Percentiles rank a stretch among this genome's conserved stretches.
Conservation (phyloP, 2,888 invertebrate species). For the Melitaea athalia region DNA sequence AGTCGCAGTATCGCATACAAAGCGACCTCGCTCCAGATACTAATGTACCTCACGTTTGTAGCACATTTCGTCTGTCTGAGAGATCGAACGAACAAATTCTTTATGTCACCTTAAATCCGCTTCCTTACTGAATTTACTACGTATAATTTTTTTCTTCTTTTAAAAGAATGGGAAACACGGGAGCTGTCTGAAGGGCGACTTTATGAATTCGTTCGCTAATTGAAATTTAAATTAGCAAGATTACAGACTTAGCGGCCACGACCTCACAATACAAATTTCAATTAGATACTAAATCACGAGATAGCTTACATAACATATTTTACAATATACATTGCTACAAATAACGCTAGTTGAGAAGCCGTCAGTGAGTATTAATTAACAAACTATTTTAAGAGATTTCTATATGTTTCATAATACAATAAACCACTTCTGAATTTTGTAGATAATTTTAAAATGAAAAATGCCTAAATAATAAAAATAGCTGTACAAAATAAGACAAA, state of each 20-base stretch:
- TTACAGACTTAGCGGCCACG: neutral
- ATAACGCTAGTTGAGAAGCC: too few relatives aligned
- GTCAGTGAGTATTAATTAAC: too few relatives aligned
- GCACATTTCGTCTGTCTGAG: neutral
- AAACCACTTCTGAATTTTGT: too few relatives aligned
- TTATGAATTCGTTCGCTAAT: neutral
- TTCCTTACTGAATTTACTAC: neutral
- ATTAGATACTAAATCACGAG: neutral
- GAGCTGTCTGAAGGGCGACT: neutral
- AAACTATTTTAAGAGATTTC: too few relatives aligned
- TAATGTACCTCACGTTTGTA: conserved; percentile 2
- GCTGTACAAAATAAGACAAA: too few relatives aligned
- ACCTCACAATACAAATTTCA: neutral
- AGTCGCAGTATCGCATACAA: neutral
- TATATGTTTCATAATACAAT: too few relatives aligned
- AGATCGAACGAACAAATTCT: conserved; percentile 4
- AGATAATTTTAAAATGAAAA: too few relatives aligned
- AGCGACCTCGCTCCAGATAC: neutral
- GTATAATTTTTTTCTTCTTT: too few relatives aligned
- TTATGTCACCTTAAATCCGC: conserved; percentile 4
- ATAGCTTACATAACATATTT: too few relatives aligned
- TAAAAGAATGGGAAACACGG: too few relatives aligned
- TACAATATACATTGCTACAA: too few relatives aligned
- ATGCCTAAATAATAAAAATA: too few relatives aligned
- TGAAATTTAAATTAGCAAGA: neutral